A percentile compares a stretch with the other conserved stretches of the same genome.
Conservation (phyloP, 1,140 invertebrate species). For the Heliconius himera region DNA sequence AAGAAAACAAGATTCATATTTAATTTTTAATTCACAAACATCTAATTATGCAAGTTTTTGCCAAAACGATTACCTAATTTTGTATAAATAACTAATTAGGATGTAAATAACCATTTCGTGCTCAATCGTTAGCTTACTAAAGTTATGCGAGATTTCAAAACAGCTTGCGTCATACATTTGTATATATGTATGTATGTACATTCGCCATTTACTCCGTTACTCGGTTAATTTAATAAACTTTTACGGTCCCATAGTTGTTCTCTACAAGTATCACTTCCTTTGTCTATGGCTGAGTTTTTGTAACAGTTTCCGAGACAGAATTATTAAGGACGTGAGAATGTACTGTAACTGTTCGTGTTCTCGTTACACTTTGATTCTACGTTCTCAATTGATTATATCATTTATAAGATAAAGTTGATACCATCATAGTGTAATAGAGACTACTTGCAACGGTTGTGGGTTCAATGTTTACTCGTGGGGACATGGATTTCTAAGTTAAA, state of each 20-base stretch:
- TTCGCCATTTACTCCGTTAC: slow-evolving; percentile 20
- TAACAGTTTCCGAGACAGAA: slow-evolving; percentile 37
- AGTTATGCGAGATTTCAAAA: slow-evolving; percentile 32
- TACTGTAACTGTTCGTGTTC: slow-evolving; percentile 30
- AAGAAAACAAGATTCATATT: neutral
- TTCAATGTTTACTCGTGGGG: neutral
- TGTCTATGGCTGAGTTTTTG: slow-evolving; percentile 40
- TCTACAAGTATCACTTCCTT: slow-evolving; percentile 56
- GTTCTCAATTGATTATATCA: slow-evolving; percentile 27
- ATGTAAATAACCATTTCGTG: slow-evolving; percentile 32
- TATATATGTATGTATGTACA: slow-evolving; percentile 4
- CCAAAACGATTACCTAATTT: slow-evolving; percentile 29
- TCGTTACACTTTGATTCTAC: slow-evolving; percentile 50
- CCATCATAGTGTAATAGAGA: neutral
- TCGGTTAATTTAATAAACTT: slow-evolving; percentile 54
- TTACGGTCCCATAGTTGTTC: slow-evolving; percentile 60
- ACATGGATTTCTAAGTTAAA: too few species aligned
- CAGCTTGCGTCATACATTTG: slow-evolving; percentile 8
- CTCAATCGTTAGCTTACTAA: slow-evolving; percentile 31
- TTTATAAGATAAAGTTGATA: neutral
- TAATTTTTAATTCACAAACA: neutral
- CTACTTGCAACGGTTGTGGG: neutral
- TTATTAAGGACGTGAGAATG: slow-evolving; percentile 44
- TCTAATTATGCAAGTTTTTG: slow-evolving; percentile 10
- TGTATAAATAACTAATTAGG: slow-evolving; percentile 39